Evolutionary conservation across 2,888 invertebrate genomes (phyloP), one percentile per base, ranked within the genome.

Genomic region (Catocala fraxini): DNA sequence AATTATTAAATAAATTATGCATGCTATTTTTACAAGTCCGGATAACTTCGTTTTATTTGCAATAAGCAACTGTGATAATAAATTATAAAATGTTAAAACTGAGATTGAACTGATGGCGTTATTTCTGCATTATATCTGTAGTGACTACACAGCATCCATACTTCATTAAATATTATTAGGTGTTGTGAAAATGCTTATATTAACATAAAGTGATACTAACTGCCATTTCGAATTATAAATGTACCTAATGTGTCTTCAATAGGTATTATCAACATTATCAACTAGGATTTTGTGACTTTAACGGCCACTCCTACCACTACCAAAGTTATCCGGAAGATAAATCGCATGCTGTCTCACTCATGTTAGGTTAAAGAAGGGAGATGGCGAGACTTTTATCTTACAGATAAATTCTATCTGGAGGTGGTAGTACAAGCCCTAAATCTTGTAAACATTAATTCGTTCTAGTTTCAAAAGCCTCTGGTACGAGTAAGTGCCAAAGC

Each of bases 51-150:
- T 78, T 86, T 86, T 81, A 78, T 88, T 89, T 88, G 87, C 87
- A 86, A 88, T 89, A 88, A 88, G 84, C 84, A 89, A 86, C 92
- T 92, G 93, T 92, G 93, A 92, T 93, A 92, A 83, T 88, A 87
- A 86, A 87, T 73, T 79, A 83, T 77, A 71, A 80, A 82, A 70
- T 71, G 68, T 61, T 67, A 77, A 80, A 76, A 78, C 76, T 71
- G 79, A 76, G 70, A 76, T 71, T 62, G 58, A 71, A 67, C 49
- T 56, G 49, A 63, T 12, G 45, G 45, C 56, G 56, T 63, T 68
- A 67, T 71, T 64, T 73, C 72, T 63, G 60, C 68, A 68, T 58
- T 65, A 25, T 58, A 45, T 49, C 47, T 13, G 35, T 60, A 55
- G 4, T 57, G 47, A 55, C 48, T 58, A 43, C 46, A 56, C 68